A percentile compares a stretch with the other conserved stretches of the same genome.
Evolutionary conservation across 2,113 vertebrate genomes (phyloP).

Genomic region (Bostrychus sinensis): DNA sequence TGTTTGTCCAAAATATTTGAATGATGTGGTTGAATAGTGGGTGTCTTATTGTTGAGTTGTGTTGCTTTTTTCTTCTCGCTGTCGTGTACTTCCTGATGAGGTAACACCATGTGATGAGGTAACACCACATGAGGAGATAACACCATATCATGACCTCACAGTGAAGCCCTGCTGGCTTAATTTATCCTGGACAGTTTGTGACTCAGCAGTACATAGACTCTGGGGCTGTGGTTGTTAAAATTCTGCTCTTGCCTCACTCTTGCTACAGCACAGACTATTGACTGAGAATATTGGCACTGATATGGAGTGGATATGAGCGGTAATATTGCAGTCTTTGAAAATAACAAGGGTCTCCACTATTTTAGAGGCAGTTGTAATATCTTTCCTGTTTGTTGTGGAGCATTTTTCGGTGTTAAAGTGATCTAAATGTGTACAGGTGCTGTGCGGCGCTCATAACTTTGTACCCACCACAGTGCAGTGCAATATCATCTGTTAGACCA

Average conservation of each 20-base stretch:
- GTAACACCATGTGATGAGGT: constrained; percentile 34
- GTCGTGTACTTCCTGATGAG: constrained; percentile 13
- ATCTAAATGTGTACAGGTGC: constrained; percentile 41
- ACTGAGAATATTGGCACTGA: constrained; percentile 40
- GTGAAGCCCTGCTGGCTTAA: constrained; percentile 32
- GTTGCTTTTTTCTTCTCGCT: constrained; percentile 9
- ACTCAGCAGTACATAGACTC: constrained; percentile 43
- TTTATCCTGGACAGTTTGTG: constrained; percentile 42
- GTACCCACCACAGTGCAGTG: constrained; percentile 20
- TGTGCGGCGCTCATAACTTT: constrained; percentile 52
- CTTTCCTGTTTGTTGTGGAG: constrained; percentile 38
- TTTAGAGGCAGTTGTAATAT: constrained; percentile 49
- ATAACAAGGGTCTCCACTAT: constrained; percentile 34
- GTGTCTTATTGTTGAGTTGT: constrained; percentile 14
- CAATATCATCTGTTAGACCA: constrained; percentile 59
- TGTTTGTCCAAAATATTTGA: not conserved
- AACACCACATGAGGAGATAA: too few species aligned
- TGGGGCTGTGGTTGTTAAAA: constrained; percentile 31
- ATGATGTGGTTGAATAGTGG: constrained; percentile 16
- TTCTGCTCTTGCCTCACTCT: constrained; percentile 37
- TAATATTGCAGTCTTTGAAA: constrained; percentile 56
- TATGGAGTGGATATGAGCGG: constrained; percentile 42
- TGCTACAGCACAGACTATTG: constrained; percentile 38
- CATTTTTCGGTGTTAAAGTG: constrained; percentile 27
- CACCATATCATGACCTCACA: constrained; percentile 40